phyloP scores from a whole-genome alignment of 2,888 invertebrate species.

The Osmoderma eremita region DNA sequence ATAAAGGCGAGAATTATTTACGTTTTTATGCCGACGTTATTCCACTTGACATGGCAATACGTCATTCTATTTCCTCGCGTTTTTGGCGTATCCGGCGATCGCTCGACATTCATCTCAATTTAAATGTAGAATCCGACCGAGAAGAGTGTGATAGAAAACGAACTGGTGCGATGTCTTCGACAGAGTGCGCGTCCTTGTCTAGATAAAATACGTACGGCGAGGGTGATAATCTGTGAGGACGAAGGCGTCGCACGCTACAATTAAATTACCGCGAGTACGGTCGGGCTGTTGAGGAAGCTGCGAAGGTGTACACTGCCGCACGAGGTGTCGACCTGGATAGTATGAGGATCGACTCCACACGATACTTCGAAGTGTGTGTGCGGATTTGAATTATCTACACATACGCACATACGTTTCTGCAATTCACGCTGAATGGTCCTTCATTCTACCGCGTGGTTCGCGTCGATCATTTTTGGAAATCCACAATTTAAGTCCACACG shows the following conservation, averaged over 20 bases:
- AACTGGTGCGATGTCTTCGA: conserved; percentile 15
- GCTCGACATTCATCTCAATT: too few relatives aligned
- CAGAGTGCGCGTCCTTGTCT: conserved; percentile 22
- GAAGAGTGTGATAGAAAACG: conserved; percentile 7
- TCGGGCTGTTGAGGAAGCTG: not conserved
- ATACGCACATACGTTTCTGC: too few relatives aligned
- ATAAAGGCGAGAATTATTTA: too few relatives aligned
- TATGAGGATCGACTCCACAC: too few relatives aligned
- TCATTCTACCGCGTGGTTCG: too few relatives aligned
- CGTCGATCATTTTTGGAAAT: too few relatives aligned
- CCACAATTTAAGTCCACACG: too few relatives aligned
- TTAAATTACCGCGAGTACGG: conserved; percentile 34
- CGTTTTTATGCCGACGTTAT: conserved; percentile 3
- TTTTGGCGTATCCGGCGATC: too few relatives aligned
- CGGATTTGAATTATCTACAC: too few relatives aligned
- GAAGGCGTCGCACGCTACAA: conserved; percentile 30
- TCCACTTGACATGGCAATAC: conserved; percentile 15
- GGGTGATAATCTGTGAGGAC: conserved; percentile 25
- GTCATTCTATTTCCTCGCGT: conserved; percentile 4
- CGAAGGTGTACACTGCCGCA: conserved; percentile 8
- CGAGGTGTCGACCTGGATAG: not conserved
- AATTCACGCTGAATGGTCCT: too few relatives aligned
- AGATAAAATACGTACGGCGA: conserved; percentile 26
- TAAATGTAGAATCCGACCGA: conserved; percentile 23
- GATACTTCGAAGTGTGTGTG: not conserved